These are phyloP conservation scores for Colletes latitarsis DNA, from an alignment of 1,140 invertebrate species.

Conservation along the genomic window DNA sequence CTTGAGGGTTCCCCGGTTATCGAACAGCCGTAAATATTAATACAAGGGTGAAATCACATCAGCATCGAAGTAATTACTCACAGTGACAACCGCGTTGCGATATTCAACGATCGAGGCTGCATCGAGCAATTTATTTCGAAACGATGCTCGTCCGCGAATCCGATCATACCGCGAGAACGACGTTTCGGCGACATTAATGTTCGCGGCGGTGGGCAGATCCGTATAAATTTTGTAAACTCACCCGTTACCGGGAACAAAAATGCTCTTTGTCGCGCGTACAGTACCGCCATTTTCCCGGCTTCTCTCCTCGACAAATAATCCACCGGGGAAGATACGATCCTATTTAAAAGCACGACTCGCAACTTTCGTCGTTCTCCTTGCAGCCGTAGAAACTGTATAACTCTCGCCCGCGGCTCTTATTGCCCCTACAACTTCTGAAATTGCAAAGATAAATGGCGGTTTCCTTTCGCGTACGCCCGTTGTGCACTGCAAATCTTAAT, in stretches of 20 bases:
- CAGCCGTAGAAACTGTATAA: slow-evolving; percentile 19
- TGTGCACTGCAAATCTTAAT: slow-evolving; percentile 7
- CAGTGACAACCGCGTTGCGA: background rate
- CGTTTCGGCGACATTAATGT: background rate
- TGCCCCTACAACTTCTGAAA: slow-evolving; percentile 9
- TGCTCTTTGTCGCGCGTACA: background rate
- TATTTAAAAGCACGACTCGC: background rate
- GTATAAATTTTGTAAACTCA: background rate
- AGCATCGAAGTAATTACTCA: too few species aligned
- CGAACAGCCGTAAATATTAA: too few species aligned
- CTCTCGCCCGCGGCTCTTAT: slow-evolving; percentile 14
- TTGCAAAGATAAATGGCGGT: background rate
- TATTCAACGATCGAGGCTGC: too few species aligned
- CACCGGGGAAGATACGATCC: background rate
- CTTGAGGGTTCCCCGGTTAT: too few species aligned
- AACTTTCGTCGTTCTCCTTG: slow-evolving; percentile 10
- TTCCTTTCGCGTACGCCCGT: background rate
- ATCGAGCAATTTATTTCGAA: background rate
- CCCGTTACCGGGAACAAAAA: background rate
- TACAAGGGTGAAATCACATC: too few species aligned
- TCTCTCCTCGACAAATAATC: background rate
- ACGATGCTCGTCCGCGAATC: background rate
- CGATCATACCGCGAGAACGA: background rate
- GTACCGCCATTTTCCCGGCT: background rate
- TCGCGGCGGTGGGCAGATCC: background rate